phyloP scores from a whole-genome alignment of 2,113 vertebrate species.

The Aleadryas rufinucha region DNA sequence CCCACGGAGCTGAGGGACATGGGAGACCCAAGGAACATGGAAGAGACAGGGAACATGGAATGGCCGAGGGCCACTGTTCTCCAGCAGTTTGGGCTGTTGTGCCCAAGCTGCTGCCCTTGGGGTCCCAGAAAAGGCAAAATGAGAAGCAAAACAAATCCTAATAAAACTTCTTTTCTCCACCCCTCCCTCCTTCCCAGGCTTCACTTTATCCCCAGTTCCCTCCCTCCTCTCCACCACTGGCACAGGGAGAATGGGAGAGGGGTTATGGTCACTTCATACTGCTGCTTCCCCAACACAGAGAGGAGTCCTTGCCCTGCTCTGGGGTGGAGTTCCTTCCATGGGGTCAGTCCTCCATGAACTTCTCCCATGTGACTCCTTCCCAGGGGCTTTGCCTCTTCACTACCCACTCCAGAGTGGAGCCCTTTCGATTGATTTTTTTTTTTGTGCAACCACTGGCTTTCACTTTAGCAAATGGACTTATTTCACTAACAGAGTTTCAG shows the following conservation, averaged over 20 bases:
- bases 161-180: background rate
- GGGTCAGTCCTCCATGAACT: background rate
- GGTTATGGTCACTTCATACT: background rate
- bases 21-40: background rate
- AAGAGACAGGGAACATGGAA: background rate
- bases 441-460: background rate
- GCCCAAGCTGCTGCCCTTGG: background rate
- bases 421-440: background rate
- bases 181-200: background rate
- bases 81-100: background rate
- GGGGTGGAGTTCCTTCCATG: background rate
- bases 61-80: background rate
- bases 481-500: background rate
- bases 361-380: background rate
- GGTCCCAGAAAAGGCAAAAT: background rate
- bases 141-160: background rate
- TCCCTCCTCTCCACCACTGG: background rate
- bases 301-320: background rate
- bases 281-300: background rate
- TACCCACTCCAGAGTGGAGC: background rate
- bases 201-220: background rate
- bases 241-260: background rate
- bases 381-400: background rate
- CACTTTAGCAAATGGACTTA: background rate
- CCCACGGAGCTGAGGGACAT: rapidly evolving